Conservation (phyloP, 1,140 invertebrate species). For the Danaus plexippus region DNA sequence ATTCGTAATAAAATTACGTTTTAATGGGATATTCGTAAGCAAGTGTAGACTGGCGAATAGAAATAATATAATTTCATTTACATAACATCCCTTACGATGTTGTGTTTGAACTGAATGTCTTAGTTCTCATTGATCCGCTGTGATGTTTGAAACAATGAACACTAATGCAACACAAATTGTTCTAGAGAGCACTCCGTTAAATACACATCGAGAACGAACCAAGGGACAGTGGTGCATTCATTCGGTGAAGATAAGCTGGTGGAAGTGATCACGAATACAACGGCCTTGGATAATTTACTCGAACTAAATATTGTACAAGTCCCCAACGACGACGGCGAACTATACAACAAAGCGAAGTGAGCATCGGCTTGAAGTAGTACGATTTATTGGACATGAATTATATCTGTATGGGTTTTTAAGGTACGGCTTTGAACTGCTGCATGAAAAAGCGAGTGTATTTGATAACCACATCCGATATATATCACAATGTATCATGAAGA, state of each 20-base stretch:
- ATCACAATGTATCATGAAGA: slow-evolving; percentile 63
- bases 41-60: too few relatives aligned
- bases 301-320: slow-evolving; percentile 50
- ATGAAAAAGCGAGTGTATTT: slow-evolving; percentile 58
- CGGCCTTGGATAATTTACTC: slow-evolving; percentile 33
- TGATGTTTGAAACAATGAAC: too few relatives aligned
- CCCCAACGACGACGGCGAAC: slow-evolving; percentile 55
- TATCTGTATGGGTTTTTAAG: slow-evolving; percentile 28
- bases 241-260: slow-evolving; percentile 58
- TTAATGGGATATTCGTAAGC: too few relatives aligned
- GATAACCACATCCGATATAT: slow-evolving; percentile 61
- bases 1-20: too few relatives aligned
- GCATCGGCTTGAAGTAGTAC: slow-evolving; percentile 21
- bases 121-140: too few relatives aligned
- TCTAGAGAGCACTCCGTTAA: slow-evolving; percentile 67
- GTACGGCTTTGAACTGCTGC: slow-evolving; percentile 66
- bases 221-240: slow-evolving; percentile 71
- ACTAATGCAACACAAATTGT: slow-evolving; percentile 6
- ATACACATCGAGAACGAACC: slow-evolving; percentile 72
- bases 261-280: slow-evolving; percentile 30
- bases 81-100: too few relatives aligned
- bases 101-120: too few relatives aligned
- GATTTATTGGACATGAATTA: slow-evolving; percentile 1
- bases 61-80: too few relatives aligned
- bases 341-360: slow-evolving; percentile 65